Conservation (phyloP, 1,140 invertebrate genomes). For the Eulimnadia texana region DNA sequence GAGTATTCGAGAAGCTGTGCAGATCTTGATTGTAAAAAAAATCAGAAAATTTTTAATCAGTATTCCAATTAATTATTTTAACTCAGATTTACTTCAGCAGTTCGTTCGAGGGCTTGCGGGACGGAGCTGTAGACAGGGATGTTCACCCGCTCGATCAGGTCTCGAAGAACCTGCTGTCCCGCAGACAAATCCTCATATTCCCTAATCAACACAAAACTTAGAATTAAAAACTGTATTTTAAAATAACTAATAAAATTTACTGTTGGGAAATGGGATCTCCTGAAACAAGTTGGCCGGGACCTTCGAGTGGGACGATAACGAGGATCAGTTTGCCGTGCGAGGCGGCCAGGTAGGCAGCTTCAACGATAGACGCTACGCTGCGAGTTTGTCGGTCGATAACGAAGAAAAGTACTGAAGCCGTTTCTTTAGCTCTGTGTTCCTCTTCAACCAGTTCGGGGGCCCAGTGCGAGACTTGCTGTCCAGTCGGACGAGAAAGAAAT, state of each 20-base stretch:
- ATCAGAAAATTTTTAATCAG: not conserved
- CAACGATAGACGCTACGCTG: constrained; percentile 79
- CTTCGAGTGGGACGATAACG: constrained; percentile 66
- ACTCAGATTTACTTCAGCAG: constrained; percentile 37
- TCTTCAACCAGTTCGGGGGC: constrained; percentile 80
- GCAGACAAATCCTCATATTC: constrained; percentile 49
- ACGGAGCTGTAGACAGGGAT: constrained; percentile 54
- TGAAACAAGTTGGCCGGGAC: constrained; percentile 54
- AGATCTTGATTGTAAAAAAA: constrained; percentile 33
- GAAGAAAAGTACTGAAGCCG: constrained; percentile 76
- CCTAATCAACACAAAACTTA: constrained; percentile 26
- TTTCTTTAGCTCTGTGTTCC: constrained; percentile 83
- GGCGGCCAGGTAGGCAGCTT: constrained; percentile 73
- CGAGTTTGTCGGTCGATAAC: constrained; percentile 88
- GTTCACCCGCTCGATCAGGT: constrained; percentile 48
- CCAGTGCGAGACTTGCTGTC: constrained; percentile 93
- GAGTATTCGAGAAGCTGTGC: constrained; percentile 41
- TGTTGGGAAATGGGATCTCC: constrained; percentile 60
- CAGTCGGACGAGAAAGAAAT: not conserved
- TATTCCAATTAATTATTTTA: too few relatives aligned
- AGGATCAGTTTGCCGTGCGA: constrained; percentile 63
- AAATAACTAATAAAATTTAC: constrained; percentile 36
- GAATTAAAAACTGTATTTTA: not conserved
- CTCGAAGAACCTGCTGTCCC: constrained; percentile 45
- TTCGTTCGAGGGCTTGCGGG: constrained; percentile 43